A percentile compares a stretch with the other conserved stretches of the same genome.
Conservation (phyloP, 2,797 vertebrate species). For the Sebastes reedi region DNA sequence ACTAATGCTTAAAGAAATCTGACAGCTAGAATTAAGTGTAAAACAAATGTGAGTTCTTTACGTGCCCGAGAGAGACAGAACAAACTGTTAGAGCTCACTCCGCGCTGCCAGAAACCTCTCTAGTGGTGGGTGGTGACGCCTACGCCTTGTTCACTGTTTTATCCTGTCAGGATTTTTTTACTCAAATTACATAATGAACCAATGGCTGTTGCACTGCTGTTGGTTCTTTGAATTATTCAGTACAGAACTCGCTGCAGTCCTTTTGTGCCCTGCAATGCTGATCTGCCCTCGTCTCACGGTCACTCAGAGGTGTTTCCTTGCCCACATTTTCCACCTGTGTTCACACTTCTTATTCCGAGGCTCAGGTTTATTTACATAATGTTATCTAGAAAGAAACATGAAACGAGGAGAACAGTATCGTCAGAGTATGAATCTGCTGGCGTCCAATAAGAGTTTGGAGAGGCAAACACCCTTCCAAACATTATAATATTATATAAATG, state of each 20-base stretch:
- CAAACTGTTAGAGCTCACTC: constrained; percentile 67
- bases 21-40: constrained; percentile 49
- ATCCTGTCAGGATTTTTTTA: constrained; percentile 59
- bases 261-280: constrained; percentile 19
- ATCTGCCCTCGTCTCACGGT: constrained; percentile 11
- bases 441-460: background rate
- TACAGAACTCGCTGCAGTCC: constrained; percentile 11
- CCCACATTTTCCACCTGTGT: constrained; percentile 22
- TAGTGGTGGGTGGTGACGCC: constrained; percentile 69
- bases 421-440: background rate
- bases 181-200: constrained; percentile 72
- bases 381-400: background rate
- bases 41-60: constrained; percentile 60
- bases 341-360: background rate
- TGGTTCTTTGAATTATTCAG: constrained; percentile 64
- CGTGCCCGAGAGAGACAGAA: constrained; percentile 61
- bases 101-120: constrained; percentile 60
- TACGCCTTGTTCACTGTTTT: constrained; percentile 66
- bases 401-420: background rate
- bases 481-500: background rate
- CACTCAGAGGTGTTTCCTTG: constrained; percentile 26
- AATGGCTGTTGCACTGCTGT: constrained; percentile 34
- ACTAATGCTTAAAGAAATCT: constrained; percentile 33
- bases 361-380: background rate
- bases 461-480: background rate